A percentile compares a stretch with the other conserved stretches of the same genome.
These are phyloP conservation scores for Calypte anna DNA, from an alignment of 2,113 vertebrate species.

Conservation along the genomic window DNA sequence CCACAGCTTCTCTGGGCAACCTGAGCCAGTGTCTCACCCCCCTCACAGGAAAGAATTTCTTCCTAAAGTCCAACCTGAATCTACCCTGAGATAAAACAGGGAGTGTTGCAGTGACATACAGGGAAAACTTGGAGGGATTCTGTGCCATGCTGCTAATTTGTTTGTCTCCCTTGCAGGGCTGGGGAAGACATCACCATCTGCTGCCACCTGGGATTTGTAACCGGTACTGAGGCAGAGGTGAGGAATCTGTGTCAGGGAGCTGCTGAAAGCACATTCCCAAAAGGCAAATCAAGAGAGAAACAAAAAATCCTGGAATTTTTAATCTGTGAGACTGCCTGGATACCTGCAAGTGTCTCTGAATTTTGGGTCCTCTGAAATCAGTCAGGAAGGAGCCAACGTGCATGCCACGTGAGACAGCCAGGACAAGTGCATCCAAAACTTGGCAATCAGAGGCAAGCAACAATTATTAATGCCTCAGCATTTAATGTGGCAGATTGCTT, in stretches of 20 bases:
- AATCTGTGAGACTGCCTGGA: neutral
- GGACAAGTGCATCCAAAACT: neutral
- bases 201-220: neutral
- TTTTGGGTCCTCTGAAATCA: neutral
- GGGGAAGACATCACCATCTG: neutral
- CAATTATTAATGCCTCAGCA: constrained; percentile 47
- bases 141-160: neutral
- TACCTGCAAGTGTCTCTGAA: neutral
- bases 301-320: neutral
- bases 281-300: neutral
- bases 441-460: constrained; percentile 30
- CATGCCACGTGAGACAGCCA: neutral
- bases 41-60: no score
- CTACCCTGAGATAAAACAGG: neutral
- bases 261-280: neutral
- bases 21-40: no score
- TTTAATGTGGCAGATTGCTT: constrained; percentile 38
- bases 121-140: neutral
- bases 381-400: constrained; percentile 34
- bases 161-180: neutral
- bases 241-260: neutral
- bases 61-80: no score
- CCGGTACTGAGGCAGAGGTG: neutral
- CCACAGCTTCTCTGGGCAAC: no score
- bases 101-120: neutral